Percentiles rank a stretch among this genome's conserved stretches.
phyloP scores from a whole-genome alignment of 2,113 vertebrate species.

The Rutilus rutilus region DNA sequence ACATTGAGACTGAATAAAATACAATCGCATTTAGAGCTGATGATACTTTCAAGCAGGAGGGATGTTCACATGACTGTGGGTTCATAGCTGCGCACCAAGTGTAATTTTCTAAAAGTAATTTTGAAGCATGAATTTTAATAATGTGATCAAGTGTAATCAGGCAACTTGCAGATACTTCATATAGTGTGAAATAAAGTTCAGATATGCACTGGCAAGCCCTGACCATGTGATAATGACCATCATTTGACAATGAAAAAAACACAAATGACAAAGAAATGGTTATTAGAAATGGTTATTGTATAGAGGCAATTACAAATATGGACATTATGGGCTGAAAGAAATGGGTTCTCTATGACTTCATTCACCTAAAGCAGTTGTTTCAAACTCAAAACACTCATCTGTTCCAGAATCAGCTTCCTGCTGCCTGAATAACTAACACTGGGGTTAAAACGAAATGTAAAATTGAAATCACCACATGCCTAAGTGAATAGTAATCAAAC shows the following conservation, averaged over 20 bases:
- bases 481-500: no score
- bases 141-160: neutral
- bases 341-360: neutral
- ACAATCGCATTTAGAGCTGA: neutral
- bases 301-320: neutral
- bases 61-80: neutral
- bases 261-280: neutral
- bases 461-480: no score
- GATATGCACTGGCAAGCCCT: neutral
- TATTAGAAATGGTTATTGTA: neutral
- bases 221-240: neutral
- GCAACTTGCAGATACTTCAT: neutral
- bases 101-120: neutral
- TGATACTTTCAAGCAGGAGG: neutral
- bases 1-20: neutral
- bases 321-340: neutral
- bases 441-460: no score
- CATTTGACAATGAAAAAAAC: neutral
- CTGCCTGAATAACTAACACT: no score
- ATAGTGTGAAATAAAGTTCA: conserved; percentile 1
- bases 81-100: neutral
- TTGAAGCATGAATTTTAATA: conserved; percentile 1
- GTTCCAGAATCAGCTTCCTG: neutral
- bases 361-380: neutral
- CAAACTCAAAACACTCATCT: neutral